Percentiles rank a stretch among this genome's conserved stretches.
Conservation (phyloP, 2,888 invertebrate genomes). For the Tillus elongatus region DNA sequence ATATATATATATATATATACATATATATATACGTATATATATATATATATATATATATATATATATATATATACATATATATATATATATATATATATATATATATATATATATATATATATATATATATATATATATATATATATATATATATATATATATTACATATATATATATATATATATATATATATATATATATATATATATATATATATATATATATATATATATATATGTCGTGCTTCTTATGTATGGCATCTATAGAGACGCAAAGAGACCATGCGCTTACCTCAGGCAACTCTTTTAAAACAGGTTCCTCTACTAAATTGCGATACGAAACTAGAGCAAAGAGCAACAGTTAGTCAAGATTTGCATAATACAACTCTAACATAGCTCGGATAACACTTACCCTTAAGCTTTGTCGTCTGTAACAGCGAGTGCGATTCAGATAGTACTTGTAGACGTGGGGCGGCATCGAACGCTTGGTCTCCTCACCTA, state of each 20-base stretch:
- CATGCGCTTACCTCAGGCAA: no score
- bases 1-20: slow-evolving; percentile 7
- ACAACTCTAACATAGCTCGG: background rate
- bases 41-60: slow-evolving; percentile 8
- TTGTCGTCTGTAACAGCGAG: slow-evolving; percentile 38
- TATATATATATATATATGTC: no score
- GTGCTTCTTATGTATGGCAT: background rate
- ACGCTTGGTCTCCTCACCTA: slow-evolving; percentile 57
- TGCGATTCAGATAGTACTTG: slow-evolving; percentile 53
- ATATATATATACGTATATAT: background rate
- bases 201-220: slow-evolving; percentile 8
- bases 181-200: slow-evolving; percentile 8
- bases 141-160: slow-evolving; percentile 8
- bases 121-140: slow-evolving; percentile 8
- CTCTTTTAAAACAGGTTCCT: no score
- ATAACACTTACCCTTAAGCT: slow-evolving; percentile 37
- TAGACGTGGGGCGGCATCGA: slow-evolving; percentile 56
- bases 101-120: slow-evolving; percentile 8
- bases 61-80: slow-evolving; percentile 8
- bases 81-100: slow-evolving; percentile 8
- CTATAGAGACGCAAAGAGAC: no score
- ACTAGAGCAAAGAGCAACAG: no score
- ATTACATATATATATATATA: no score
- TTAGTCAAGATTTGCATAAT: slow-evolving; percentile 3
- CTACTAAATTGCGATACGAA: no score